Evolutionary conservation across 2,797 vertebrate genomes (phyloP).

Genomic region (Onychomys leucogaster): DNA sequence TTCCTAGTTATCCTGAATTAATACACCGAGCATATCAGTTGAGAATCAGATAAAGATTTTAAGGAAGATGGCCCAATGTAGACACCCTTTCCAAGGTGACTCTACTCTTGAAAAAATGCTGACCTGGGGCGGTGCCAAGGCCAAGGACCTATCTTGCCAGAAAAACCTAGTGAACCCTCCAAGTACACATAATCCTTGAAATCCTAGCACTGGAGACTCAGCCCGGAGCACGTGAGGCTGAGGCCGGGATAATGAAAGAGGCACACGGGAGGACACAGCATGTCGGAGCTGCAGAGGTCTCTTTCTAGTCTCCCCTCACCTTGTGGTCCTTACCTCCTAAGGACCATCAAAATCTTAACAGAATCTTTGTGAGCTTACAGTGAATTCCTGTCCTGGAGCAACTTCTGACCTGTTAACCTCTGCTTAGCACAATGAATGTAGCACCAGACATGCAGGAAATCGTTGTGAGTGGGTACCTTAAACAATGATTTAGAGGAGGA

Average conservation of each 20-base stretch:
- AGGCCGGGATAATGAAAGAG: constrained; percentile 56
- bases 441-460: not conserved
- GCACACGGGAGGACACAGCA: not conserved
- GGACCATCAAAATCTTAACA: not conserved
- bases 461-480: not conserved
- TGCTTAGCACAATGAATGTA: not conserved
- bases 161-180: constrained; percentile 76
- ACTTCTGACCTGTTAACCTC: not conserved
- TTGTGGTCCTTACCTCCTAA: not conserved
- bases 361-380: not conserved
- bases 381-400: not conserved
- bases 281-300: not conserved
- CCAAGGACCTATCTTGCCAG: constrained; percentile 72
- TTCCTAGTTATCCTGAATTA: constrained; percentile 18
- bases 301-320: not conserved
- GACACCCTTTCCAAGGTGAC: constrained; percentile 73
- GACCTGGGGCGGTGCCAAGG: constrained; percentile 67
- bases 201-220: constrained; percentile 73
- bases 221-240: constrained; percentile 67
- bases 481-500: not conserved
- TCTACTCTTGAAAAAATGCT: constrained; percentile 74
- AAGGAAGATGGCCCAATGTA: constrained; percentile 30
- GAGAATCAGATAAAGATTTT: constrained; percentile 21
- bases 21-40: not conserved
- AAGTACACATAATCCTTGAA: constrained; percentile 87